These are phyloP conservation scores for Podilymbus podiceps DNA, from an alignment of 2,113 vertebrate genomes.

Conservation along the genomic window DNA sequence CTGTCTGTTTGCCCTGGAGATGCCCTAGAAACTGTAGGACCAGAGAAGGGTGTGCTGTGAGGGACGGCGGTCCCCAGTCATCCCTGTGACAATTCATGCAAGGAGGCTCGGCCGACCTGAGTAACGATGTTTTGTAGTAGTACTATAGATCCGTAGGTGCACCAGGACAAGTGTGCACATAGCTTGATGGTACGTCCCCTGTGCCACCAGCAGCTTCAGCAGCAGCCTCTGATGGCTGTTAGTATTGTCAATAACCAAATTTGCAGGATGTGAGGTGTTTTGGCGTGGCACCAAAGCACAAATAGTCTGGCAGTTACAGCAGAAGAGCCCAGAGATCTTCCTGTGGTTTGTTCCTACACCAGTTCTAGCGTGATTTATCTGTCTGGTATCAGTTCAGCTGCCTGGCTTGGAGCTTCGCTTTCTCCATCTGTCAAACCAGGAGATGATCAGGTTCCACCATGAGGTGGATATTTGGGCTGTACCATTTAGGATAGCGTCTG, in stretches of 20 bases:
- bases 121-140: background rate
- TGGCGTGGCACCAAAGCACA: background rate
- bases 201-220: background rate
- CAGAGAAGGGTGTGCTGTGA: background rate
- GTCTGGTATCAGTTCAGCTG: background rate
- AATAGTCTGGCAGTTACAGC: background rate
- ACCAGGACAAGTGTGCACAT: background rate
- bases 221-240: background rate
- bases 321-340: background rate
- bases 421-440: background rate
- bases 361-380: background rate
- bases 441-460: background rate
- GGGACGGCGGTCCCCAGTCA: background rate
- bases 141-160: too few relatives aligned
- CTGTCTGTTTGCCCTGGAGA: background rate
- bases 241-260: background rate
- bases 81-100: background rate
- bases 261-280: background rate
- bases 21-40: background rate
- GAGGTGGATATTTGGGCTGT: background rate
- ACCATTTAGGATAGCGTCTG: background rate
- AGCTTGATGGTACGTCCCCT: accelerated
- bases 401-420: background rate
- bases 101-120: background rate
- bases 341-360: background rate